These are phyloP conservation scores for Drosophila punjabiensis DNA, from an alignment of 1,140 invertebrate genomes.

Conservation along the genomic window DNA sequence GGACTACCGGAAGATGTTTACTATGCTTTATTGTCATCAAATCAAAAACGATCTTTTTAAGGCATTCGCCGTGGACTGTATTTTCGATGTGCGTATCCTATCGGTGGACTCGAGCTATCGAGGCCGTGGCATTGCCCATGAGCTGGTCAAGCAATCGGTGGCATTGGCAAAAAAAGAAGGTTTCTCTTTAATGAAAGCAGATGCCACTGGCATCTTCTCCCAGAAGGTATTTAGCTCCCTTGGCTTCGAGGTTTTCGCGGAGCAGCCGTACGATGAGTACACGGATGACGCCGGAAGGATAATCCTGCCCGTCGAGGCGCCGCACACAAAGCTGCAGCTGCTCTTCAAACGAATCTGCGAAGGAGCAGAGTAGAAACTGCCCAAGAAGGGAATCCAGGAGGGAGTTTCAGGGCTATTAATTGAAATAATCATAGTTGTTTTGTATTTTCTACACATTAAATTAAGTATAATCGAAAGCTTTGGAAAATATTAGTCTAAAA, in stretches of 20 bases:
- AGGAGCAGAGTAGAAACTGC: background rate
- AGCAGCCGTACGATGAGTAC: conserved; percentile 89
- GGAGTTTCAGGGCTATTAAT: background rate
- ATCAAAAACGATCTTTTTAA: conserved; percentile 88
- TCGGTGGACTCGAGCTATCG: conserved; percentile 90
- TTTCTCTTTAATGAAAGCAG: conserved; percentile 91
- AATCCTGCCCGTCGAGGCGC: conserved; percentile 86
- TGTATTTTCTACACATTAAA: conserved; percentile 28
- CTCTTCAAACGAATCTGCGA: conserved; percentile 84
- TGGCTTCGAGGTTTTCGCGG: conserved; percentile 88
- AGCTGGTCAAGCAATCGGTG: conserved; percentile 89
- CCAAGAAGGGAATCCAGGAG: background rate
- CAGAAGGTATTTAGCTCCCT: conserved; percentile 90
- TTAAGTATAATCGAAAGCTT: background rate
- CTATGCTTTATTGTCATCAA: conserved; percentile 88
- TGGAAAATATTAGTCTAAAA: background rate
- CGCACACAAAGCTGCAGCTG: conserved; percentile 88
- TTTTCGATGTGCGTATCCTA: conserved; percentile 93
- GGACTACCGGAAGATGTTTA: conserved; percentile 89
- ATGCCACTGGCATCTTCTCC: conserved; percentile 91
- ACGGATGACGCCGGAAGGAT: conserved; percentile 87
- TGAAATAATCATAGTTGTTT: conserved; percentile 6
- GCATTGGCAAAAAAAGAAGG: conserved; percentile 88
- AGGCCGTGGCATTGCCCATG: conserved; percentile 90
- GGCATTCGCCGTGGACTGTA: conserved; percentile 89